These are phyloP conservation scores for Maniola hyperantus DNA, from an alignment of 2,888 invertebrate genomes.

Conservation along the genomic window DNA sequence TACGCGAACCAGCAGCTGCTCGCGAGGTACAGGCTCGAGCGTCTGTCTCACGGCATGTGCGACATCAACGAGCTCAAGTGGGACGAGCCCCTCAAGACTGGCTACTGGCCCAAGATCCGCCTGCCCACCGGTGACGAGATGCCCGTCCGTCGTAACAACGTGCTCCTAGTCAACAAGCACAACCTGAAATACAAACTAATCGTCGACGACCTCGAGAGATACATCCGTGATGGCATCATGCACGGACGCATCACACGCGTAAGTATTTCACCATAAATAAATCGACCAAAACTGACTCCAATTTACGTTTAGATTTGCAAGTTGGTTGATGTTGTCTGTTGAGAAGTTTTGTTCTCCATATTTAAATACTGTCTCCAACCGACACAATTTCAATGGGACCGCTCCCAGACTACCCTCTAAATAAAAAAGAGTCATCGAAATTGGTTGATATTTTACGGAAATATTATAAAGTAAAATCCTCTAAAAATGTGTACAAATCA, in stretches of 20 bases:
- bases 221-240: slow-evolving; percentile 77
- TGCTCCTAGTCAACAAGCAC: slow-evolving; percentile 52
- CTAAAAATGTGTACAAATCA: too few relatives aligned
- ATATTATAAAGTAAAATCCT: neutral
- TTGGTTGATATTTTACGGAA: neutral
- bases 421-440: neutral
- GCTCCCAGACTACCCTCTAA: too few relatives aligned
- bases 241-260: slow-evolving; percentile 67
- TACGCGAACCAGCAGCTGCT: slow-evolving; percentile 85
- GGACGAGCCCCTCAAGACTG: slow-evolving; percentile 66
- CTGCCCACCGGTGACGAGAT: slow-evolving; percentile 82
- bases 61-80: slow-evolving; percentile 74
- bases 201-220: slow-evolving; percentile 73
- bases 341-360: too few relatives aligned
- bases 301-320: neutral
- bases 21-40: slow-evolving; percentile 81
- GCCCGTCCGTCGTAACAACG: slow-evolving; percentile 78
- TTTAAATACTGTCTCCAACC: too few relatives aligned
- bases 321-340: neutral
- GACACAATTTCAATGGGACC: too few relatives aligned
- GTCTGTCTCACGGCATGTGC: slow-evolving; percentile 75
- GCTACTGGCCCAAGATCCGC: slow-evolving; percentile 84
- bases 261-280: slow-evolving; percentile 44
- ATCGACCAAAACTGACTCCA: neutral
- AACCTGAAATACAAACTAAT: slow-evolving; percentile 58